These are phyloP conservation scores for Dicrurus megarhynchus DNA, from an alignment of 2,113 vertebrate species.

Conservation along the genomic window DNA sequence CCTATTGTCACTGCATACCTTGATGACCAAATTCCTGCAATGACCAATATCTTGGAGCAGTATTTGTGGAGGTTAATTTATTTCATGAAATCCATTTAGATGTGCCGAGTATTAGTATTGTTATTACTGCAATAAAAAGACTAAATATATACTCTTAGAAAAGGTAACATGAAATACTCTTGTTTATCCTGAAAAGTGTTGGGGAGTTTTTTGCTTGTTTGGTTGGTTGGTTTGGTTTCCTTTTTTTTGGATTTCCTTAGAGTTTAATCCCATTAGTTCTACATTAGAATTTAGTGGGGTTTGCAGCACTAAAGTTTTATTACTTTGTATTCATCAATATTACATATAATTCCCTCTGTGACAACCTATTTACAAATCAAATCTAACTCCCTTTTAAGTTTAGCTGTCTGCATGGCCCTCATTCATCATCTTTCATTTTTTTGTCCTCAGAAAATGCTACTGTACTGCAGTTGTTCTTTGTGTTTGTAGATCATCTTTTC, in stretches of 20 bases:
- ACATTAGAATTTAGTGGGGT: not conserved
- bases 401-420: not conserved
- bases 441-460: not conserved
- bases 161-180: not conserved
- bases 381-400: not conserved
- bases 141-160: not conserved
- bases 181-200: not conserved
- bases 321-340: not conserved
- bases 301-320: not conserved
- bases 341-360: not conserved
- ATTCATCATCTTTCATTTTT: not conserved
- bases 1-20: rapidly evolving
- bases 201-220: not conserved
- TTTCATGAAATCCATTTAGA: not conserved
- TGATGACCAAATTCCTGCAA: not conserved
- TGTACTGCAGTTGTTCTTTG: not conserved
- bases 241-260: not conserved
- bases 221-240: not conserved
- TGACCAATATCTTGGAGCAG: not conserved
- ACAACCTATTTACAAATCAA: conserved; percentile 11
- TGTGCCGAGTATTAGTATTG: not conserved
- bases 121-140: not conserved
- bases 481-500: not conserved
- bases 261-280: not conserved
- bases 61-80: not conserved